phyloP scores from a whole-genome alignment of 2,888 invertebrate genomes.

The Apotomis turbidana region DNA sequence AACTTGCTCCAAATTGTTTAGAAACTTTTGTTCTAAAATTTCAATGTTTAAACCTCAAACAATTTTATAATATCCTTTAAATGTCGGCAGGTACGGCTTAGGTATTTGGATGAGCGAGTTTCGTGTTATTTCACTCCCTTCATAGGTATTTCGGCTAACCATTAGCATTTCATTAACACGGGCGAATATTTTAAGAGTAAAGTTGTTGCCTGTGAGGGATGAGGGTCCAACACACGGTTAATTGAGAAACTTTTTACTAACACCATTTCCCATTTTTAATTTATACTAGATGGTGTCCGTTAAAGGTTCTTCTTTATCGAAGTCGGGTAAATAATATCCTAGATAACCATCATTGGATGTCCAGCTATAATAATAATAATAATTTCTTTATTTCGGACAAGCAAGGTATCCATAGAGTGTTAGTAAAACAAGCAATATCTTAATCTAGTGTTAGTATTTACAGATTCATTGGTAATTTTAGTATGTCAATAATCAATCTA shows the following conservation, averaged over 20 bases:
- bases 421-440: no score
- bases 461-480: no score
- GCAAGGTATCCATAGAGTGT: no score
- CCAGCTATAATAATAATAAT: no score
- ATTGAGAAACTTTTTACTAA: slow-evolving; percentile 27
- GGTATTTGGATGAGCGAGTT: slow-evolving; percentile 35
- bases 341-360: no score
- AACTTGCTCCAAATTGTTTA: slow-evolving; percentile 34
- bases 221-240: slow-evolving; percentile 25
- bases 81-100: slow-evolving; percentile 32
- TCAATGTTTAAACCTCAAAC: slow-evolving; percentile 39
- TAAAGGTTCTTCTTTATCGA: no score
- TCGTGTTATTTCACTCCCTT: slow-evolving; percentile 37
- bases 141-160: slow-evolving; percentile 34
- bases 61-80: slow-evolving; percentile 40
- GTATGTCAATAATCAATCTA: no score
- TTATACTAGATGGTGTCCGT: background rate
- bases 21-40: slow-evolving; percentile 38
- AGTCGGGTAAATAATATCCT: no score
- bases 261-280: slow-evolving; percentile 20
- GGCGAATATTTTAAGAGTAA: slow-evolving; percentile 32
- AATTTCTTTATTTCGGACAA: no score
- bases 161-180: slow-evolving; percentile 42
- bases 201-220: slow-evolving; percentile 25
- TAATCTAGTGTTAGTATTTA: no score